phyloP scores from a whole-genome alignment of 2,113 vertebrate genomes.

The Gavialis gangeticus region DNA sequence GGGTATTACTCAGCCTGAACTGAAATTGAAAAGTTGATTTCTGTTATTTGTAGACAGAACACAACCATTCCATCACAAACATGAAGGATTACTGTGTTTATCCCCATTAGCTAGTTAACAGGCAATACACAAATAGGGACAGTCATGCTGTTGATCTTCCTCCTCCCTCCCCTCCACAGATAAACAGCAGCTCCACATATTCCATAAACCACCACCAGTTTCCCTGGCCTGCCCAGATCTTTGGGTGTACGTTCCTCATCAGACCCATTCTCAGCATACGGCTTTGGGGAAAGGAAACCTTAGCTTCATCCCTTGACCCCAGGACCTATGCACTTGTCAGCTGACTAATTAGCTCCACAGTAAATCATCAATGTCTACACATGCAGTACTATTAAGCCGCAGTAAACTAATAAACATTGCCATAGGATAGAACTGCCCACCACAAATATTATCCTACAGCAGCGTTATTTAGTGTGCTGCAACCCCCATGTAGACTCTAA shows the following conservation, averaged over 20 bases:
- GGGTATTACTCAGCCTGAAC: rapidly evolving
- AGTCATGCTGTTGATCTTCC: not conserved
- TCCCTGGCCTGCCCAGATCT: not conserved
- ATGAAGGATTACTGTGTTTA: not conserved
- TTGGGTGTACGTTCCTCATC: not conserved
- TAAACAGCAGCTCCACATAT: rapidly evolving
- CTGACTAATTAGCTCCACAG: too few species aligned
- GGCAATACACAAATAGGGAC: not conserved
- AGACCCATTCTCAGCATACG: too few species aligned
- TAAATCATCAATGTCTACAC: too few species aligned
- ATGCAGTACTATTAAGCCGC: too few species aligned
- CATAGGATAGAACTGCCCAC: too few species aligned
- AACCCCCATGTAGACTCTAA: too few species aligned
- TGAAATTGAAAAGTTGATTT: constrained; percentile 15
- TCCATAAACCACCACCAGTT: rapidly evolving
- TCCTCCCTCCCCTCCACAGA: not conserved
- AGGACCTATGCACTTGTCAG: too few species aligned
- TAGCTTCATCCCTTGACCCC: too few species aligned
- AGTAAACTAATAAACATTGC: too few species aligned
- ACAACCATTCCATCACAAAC: not conserved
- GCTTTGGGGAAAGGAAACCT: too few species aligned
- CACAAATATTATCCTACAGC: too few species aligned
- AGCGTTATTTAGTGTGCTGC: too few species aligned
- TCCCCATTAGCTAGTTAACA: not conserved
- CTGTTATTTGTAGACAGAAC: not conserved